These are phyloP conservation scores for Arenicola marina DNA, from an alignment of 2,888 invertebrate genomes.

Conservation along the genomic window DNA sequence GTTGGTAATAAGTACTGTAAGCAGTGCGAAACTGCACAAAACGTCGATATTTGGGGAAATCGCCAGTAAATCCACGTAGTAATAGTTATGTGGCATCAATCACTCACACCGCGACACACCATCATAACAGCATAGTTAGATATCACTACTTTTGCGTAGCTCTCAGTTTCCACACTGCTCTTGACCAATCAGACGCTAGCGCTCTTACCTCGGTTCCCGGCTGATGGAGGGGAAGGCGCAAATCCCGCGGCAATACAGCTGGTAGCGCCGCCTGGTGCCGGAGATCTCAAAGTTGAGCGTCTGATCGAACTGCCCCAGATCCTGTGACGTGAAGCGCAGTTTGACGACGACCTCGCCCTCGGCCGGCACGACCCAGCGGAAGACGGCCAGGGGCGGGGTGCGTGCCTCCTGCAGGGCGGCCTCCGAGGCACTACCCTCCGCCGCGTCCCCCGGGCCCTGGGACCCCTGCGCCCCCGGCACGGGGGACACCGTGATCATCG, in stretches of 20 bases:
- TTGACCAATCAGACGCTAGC: background rate
- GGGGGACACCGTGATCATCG: conserved; percentile 42
- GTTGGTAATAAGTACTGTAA: no score
- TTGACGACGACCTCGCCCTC: conserved; percentile 51
- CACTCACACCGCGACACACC: no score
- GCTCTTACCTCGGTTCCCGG: conserved; percentile 59
- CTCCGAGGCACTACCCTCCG: conserved; percentile 45
- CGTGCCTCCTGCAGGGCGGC: conserved; percentile 36
- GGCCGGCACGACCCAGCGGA: conserved; percentile 60
- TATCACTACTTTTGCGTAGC: no score
- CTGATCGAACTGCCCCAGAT: conserved; percentile 61
- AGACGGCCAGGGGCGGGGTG: conserved; percentile 46
- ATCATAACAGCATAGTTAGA: no score
- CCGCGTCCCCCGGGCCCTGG: conserved; percentile 51
- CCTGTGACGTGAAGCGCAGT: conserved; percentile 59
- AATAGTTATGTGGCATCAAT: no score
- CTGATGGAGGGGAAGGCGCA: conserved; percentile 62
- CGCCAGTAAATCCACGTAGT: no score
- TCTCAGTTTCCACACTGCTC: no score
- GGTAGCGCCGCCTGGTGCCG: conserved; percentile 59
- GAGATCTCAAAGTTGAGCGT: conserved; percentile 62
- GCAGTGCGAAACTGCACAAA: no score
- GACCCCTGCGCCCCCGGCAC: conserved; percentile 44
- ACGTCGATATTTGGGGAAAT: no score
- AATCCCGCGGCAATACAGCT: conserved; percentile 60